phyloP scores from a whole-genome alignment of 2,113 vertebrate species.

The Microtus montanus region DNA sequence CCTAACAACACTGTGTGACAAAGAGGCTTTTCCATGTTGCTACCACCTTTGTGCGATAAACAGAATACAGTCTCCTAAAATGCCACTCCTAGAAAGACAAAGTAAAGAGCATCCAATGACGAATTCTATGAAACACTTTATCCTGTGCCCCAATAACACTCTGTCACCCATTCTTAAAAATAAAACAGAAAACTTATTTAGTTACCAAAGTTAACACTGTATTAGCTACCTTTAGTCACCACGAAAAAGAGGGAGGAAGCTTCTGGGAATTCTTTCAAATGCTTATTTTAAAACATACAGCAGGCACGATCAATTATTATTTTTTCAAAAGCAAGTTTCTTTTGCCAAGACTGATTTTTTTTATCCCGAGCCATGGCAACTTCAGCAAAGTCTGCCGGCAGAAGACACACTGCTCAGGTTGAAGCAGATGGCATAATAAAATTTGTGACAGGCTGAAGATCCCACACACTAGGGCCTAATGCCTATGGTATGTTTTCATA shows the following conservation, averaged over 20 bases:
- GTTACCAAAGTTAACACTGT: background rate
- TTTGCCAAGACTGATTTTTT: constrained; percentile 67
- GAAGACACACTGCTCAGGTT: constrained; percentile 65
- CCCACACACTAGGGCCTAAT: constrained; percentile 68
- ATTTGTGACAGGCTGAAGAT: constrained; percentile 72
- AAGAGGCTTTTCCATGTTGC: background rate
- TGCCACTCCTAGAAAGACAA: background rate
- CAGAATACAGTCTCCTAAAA: background rate
- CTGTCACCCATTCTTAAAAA: constrained; percentile 23
- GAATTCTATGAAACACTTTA: constrained; percentile 33
- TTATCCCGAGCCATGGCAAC: constrained; percentile 53
- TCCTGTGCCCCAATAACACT: background rate
- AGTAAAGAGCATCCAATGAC: background rate
- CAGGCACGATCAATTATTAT: constrained; percentile 62
- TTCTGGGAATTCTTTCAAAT: constrained; percentile 68
- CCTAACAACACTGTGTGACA: background rate
- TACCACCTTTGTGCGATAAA: background rate
- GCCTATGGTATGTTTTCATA: constrained; percentile 54
- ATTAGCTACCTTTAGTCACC: background rate
- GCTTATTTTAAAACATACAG: constrained; percentile 68
- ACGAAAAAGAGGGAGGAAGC: constrained; percentile 20
- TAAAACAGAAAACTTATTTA: constrained; percentile 19
- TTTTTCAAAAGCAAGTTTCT: constrained; percentile 71
- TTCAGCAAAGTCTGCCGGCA: constrained; percentile 64
- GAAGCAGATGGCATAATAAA: constrained; percentile 74